These are phyloP conservation scores for Halyomorpha halys DNA, from an alignment of 1,140 invertebrate species.

Conservation along the genomic window DNA sequence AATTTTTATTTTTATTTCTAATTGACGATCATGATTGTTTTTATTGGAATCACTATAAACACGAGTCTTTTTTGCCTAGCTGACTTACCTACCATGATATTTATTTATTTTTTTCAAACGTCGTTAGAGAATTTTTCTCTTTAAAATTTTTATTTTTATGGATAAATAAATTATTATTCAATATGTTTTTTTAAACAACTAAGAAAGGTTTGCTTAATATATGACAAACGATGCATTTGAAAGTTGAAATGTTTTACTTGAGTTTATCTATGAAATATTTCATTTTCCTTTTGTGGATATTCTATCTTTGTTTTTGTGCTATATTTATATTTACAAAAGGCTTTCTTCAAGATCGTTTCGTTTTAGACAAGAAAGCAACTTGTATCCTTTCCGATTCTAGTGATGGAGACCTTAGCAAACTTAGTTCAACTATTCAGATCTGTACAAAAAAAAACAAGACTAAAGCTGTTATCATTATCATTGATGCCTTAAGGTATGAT, in stretches of 20 bases:
- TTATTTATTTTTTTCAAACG: too few species aligned
- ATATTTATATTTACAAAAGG: constrained; percentile 71
- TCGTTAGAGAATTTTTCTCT: too few species aligned
- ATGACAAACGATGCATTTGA: too few species aligned
- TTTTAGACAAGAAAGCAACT: constrained; percentile 46
- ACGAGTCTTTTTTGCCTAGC: too few species aligned
- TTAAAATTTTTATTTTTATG: too few species aligned
- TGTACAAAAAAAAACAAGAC: constrained; percentile 36
- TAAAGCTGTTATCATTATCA: constrained; percentile 69
- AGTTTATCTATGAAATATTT: constrained; percentile 24
- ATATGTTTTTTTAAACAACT: too few species aligned
- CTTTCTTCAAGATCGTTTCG: constrained; percentile 67
- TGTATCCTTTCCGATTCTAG: constrained; percentile 48
- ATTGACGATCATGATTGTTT: too few species aligned
- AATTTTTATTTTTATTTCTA: too few species aligned
- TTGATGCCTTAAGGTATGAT: constrained; percentile 90
- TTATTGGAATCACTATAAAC: too few species aligned
- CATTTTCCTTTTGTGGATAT: constrained; percentile 50
- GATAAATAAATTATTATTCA: too few species aligned
- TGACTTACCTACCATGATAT: too few species aligned
- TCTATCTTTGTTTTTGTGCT: constrained; percentile 57
- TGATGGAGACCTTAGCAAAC: constrained; percentile 17
- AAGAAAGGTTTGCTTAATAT: too few species aligned
- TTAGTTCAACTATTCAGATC: constrained; percentile 24
- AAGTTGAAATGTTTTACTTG: neutral